phyloP scores from a whole-genome alignment of 2,888 invertebrate species.

The Syritta pipiens region DNA sequence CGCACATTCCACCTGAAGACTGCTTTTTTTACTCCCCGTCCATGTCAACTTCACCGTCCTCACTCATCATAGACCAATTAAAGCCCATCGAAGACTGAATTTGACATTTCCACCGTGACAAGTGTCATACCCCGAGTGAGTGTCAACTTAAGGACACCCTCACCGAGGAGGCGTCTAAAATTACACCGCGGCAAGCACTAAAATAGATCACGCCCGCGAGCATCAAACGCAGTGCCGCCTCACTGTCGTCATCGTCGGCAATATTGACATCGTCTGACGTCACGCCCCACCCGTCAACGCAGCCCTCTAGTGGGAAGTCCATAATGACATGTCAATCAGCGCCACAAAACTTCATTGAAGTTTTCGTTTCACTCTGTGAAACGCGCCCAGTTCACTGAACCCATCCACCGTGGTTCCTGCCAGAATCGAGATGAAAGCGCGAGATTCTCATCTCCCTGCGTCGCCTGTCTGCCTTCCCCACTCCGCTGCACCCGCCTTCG shows the following conservation, averaged over 20 bases:
- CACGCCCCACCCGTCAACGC: too few species aligned
- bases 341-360: conserved; percentile 45
- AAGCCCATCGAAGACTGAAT: conserved; percentile 8
- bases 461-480: too few species aligned
- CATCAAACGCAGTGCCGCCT: conserved; percentile 42
- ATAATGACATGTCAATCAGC: conserved; percentile 68
- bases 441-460: too few species aligned
- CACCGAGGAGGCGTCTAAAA: conserved; percentile 43
- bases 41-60: conserved; percentile 8
- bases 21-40: too few species aligned
- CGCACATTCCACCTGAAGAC: too few species aligned
- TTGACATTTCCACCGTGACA: conserved; percentile 43
- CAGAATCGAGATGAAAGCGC: conserved; percentile 52
- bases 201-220: conserved; percentile 45
- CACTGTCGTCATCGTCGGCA: too few species aligned
- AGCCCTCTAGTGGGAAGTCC: too few species aligned
- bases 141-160: conserved; percentile 58
- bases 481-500: too few species aligned
- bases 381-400: conserved; percentile 55
- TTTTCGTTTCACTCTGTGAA: conserved; percentile 40
- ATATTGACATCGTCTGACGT: conserved; percentile 54
- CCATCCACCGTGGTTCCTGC: conserved; percentile 56
- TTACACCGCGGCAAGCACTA: conserved; percentile 36
- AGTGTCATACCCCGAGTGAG: conserved; percentile 28
- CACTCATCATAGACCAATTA: conserved; percentile 22